Conservation (phyloP, 1,140 invertebrate genomes). For the Zophobas atratus region DNA sequence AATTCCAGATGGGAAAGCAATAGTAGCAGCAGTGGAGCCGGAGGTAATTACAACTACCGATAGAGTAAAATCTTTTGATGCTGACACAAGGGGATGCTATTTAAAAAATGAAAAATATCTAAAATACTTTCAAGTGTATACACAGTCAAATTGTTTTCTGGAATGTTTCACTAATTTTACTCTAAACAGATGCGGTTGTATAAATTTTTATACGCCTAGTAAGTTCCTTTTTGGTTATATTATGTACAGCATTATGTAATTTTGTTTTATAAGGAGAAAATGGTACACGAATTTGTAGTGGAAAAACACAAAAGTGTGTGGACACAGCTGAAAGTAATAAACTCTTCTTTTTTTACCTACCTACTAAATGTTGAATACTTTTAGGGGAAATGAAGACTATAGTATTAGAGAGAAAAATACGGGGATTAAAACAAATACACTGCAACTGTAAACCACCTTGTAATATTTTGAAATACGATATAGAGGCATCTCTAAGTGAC, state of each 20-base stretch:
- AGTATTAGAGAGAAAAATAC: not conserved
- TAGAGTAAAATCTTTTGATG: constrained; percentile 70
- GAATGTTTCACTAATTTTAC: constrained; percentile 79
- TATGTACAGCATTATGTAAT: too few species aligned
- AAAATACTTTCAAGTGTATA: constrained; percentile 72
- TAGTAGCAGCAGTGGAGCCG: constrained; percentile 73
- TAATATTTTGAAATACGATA: constrained; percentile 75
- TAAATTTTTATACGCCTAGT: constrained; percentile 78
- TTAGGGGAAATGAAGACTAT: not conserved
- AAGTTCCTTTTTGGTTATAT: constrained; percentile 47
- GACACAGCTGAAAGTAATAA: not conserved
- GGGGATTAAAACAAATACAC: not conserved
- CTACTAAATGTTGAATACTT: not conserved
- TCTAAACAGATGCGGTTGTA: constrained; percentile 70
- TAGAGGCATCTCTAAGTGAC: constrained; percentile 71
- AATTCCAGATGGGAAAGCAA: constrained; percentile 69
- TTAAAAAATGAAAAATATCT: constrained; percentile 73
- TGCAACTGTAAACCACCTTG: constrained; percentile 79
- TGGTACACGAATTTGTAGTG: too few species aligned
- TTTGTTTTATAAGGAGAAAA: too few species aligned
- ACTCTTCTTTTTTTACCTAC: not conserved
- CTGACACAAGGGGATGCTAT: constrained; percentile 73
- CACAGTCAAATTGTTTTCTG: constrained; percentile 75
- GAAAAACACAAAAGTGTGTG: not conserved
- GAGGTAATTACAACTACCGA: constrained; percentile 77